Percentiles rank a stretch among this genome's conserved stretches.
Evolutionary conservation across 2,888 invertebrate species (phyloP).

Genomic region (Acrocera orbiculus): DNA sequence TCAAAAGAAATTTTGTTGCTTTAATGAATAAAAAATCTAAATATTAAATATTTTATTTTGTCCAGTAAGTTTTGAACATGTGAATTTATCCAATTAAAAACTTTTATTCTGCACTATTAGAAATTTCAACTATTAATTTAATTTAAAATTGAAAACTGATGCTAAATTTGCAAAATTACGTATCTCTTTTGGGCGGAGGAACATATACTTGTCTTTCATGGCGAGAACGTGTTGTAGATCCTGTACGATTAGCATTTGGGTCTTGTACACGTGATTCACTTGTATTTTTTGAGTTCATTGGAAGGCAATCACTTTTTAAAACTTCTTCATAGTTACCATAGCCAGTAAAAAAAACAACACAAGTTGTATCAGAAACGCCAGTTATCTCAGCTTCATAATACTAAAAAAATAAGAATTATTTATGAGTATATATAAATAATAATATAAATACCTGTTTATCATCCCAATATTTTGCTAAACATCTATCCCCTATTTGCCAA

Average conservation of each 20-base stretch:
- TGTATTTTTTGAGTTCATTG: conserved; percentile 28
- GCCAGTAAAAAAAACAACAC: conserved; percentile 69
- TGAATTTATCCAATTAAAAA: too few species aligned
- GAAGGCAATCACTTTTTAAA: conserved; percentile 61
- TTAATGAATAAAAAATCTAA: too few species aligned
- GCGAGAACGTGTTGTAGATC: conserved; percentile 21
- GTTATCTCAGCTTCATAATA: conserved; percentile 71
- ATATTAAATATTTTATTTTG: too few species aligned
- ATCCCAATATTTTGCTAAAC: conserved; percentile 86
- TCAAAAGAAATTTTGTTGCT: too few species aligned
- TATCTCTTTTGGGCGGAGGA: conserved; percentile 31
- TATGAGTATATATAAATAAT: too few species aligned
- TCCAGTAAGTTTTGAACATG: too few species aligned
- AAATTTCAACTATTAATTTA: too few species aligned
- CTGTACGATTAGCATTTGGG: conserved; percentile 11
- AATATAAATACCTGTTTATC: conserved; percentile 53
- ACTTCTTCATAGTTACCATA: conserved; percentile 86
- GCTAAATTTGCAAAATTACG: too few species aligned
- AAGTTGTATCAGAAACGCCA: conserved; percentile 63
- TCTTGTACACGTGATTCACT: conserved; percentile 6
- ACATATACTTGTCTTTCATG: conserved; percentile 31
- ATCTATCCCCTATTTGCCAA: conserved; percentile 67
- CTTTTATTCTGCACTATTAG: too few species aligned
- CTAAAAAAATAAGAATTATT: conserved; percentile 31
- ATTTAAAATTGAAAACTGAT: too few species aligned